Evolutionary conservation across 1,140 invertebrate genomes (phyloP).

Genomic region (Polypedilum vanderplanki): DNA sequence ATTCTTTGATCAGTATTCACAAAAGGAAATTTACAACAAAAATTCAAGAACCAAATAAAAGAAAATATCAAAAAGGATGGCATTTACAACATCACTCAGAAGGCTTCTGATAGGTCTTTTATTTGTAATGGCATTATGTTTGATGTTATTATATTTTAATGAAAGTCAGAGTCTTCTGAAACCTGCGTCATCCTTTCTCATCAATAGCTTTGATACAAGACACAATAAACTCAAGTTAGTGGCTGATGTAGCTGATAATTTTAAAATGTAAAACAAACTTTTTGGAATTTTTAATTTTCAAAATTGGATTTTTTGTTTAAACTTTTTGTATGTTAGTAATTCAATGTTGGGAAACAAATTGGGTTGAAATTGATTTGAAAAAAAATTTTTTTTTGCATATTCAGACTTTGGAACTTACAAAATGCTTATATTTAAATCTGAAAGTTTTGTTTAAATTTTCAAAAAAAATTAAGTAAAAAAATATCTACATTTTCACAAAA

Average conservation of each 20-base stretch:
- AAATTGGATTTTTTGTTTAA: no score
- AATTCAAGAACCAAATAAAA: background rate
- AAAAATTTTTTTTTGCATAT: no score
- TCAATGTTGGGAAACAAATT: no score
- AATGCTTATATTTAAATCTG: no score
- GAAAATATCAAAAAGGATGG: constrained; percentile 36
- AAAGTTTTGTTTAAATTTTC: no score
- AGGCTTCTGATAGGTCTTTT: constrained; percentile 39
- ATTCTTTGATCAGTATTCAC: background rate
- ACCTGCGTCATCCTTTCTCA: constrained; percentile 35
- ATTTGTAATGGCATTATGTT: constrained; percentile 38
- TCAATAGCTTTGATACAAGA: constrained; percentile 34
- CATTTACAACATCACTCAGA: constrained; percentile 41
- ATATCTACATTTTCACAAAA: no score
- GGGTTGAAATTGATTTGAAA: no score
- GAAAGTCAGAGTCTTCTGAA: constrained; percentile 40
- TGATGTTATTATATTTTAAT: constrained; percentile 43
- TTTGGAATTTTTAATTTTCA: background rate
- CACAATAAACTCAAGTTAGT: background rate
- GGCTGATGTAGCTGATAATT: background rate
- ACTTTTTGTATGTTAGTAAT: no score
- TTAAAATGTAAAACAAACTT: background rate
- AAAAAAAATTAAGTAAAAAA: no score
- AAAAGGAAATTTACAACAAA: background rate
- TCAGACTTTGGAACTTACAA: no score